Conservation (phyloP, 2,888 invertebrate species). For the Pinctada fucata region DNA sequence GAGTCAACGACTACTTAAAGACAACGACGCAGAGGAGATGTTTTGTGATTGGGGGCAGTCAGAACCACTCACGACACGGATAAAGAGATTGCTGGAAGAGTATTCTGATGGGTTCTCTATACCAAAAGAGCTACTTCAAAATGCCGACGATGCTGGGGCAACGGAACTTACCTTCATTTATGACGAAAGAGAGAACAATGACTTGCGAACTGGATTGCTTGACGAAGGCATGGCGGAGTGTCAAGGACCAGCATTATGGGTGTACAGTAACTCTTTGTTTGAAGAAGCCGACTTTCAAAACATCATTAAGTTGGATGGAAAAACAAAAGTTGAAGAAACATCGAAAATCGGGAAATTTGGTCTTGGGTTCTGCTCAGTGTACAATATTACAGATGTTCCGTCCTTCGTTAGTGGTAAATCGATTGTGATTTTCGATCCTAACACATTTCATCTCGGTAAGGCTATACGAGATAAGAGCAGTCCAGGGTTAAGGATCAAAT, state of each 20-base stretch:
- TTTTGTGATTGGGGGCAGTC: constrained; percentile 59
- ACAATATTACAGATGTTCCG: constrained; percentile 71
- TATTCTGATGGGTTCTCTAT: constrained; percentile 70
- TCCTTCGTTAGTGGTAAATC: constrained; percentile 68
- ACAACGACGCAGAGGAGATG: constrained; percentile 40
- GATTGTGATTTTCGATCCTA: constrained; percentile 71
- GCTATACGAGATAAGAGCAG: constrained; percentile 35
- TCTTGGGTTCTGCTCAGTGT: constrained; percentile 71
- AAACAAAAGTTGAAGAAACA: constrained; percentile 59
- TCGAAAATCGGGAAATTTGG: constrained; percentile 71
- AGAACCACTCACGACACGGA: constrained; percentile 64
- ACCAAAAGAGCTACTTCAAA: constrained; percentile 70
- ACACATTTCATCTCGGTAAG: constrained; percentile 60
- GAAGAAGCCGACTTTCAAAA: constrained; percentile 63
- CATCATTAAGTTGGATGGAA: constrained; percentile 66
- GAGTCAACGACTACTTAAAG: constrained; percentile 40
- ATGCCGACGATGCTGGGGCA: constrained; percentile 71
- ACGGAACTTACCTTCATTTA: constrained; percentile 62
- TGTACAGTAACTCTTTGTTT: constrained; percentile 66
- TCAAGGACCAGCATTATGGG: constrained; percentile 69
- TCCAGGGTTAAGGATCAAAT: constrained; percentile 62
- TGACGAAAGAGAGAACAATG: constrained; percentile 63
- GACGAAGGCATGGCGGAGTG: constrained; percentile 60
- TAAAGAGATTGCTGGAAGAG: constrained; percentile 59
- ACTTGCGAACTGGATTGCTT: constrained; percentile 53